These are phyloP conservation scores for Drosophila niveifrons DNA, from an alignment of 2,888 invertebrate species.

Conservation along the genomic window DNA sequence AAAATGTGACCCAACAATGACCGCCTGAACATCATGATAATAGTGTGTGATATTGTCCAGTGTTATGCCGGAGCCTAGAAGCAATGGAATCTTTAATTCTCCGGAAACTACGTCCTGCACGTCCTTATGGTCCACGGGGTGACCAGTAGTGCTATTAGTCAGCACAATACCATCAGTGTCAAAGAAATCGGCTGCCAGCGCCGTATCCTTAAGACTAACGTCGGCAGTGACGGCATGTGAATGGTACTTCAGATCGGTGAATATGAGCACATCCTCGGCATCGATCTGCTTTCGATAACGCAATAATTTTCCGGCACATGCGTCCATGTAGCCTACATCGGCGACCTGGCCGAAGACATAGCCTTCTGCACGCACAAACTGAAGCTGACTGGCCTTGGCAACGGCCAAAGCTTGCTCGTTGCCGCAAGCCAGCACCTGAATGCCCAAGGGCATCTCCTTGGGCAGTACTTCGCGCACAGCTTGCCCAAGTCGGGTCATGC, in stretches of 20 bases:
- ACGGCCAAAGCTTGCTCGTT: slow-evolving; percentile 4
- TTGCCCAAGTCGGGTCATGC: slow-evolving; percentile 1
- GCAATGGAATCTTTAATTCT: not conserved
- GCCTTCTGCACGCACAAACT: slow-evolving; percentile 5
- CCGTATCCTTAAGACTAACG: not conserved
- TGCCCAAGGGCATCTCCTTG: not conserved
- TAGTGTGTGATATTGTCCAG: slow-evolving; percentile 5
- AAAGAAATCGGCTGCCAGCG: slow-evolving; percentile 10
- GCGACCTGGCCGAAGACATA: slow-evolving; percentile 8
- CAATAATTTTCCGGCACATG: not conserved
- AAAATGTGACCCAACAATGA: slow-evolving; percentile 6
- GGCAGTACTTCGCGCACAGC: slow-evolving; percentile 1
- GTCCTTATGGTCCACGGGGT: not conserved
- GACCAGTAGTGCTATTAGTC: not conserved
- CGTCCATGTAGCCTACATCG: slow-evolving; percentile 15
- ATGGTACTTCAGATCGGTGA: slow-evolving; percentile 10
- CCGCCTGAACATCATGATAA: slow-evolving; percentile 17
- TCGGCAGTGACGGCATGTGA: slow-evolving; percentile 12
- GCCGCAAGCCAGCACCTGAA: slow-evolving; percentile 5
- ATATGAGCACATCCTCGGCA: not conserved
- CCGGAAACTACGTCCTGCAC: slow-evolving; percentile 1
- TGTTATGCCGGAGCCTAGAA: slow-evolving; percentile 3
- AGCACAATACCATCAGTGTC: slow-evolving; percentile 7
- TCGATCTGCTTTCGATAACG: slow-evolving; percentile 12
- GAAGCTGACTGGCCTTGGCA: slow-evolving; percentile 8